A percentile compares a stretch with the other conserved stretches of the same genome.
These are phyloP conservation scores for Dysdera silvatica DNA, from an alignment of 1,140 invertebrate species.

Conservation along the genomic window DNA sequence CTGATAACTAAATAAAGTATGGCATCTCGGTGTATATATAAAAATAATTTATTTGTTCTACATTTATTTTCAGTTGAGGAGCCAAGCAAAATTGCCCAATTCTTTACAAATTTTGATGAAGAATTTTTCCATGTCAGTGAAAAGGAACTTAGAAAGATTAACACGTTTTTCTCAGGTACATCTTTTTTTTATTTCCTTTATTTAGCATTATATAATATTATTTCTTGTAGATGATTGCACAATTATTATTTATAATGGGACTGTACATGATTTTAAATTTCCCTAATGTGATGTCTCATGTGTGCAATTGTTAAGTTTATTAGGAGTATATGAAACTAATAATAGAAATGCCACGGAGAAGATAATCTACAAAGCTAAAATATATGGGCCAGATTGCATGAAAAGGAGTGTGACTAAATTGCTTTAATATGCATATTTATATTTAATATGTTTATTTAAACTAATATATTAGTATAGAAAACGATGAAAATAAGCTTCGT, in stretches of 20 bases:
- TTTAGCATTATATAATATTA: neutral
- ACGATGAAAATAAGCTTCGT: too few relatives aligned
- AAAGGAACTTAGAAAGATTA: slow-evolving; percentile 91
- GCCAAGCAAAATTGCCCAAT: slow-evolving; percentile 74
- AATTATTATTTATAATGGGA: neutral
- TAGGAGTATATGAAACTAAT: too few relatives aligned
- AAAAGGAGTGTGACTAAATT: too few relatives aligned
- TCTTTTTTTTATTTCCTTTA: neutral
- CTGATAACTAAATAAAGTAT: neutral
- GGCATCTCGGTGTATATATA: neutral
- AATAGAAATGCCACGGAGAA: too few relatives aligned
- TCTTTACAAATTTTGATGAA: slow-evolving; percentile 93
- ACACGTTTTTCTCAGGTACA: slow-evolving; percentile 89
- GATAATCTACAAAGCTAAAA: too few relatives aligned
- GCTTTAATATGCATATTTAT: too few relatives aligned
- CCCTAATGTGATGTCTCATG: neutral
- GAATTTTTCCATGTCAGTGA: slow-evolving; percentile 92
- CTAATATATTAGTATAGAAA: too few relatives aligned
- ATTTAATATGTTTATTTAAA: too few relatives aligned
- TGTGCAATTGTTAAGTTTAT: neutral
- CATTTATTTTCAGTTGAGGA: slow-evolving; percentile 52
- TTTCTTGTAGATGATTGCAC: neutral
- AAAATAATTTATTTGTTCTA: neutral
- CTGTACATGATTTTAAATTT: neutral
- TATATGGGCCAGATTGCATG: too few relatives aligned